Conservation (phyloP, 2,113 vertebrate genomes). For the Edolisoma coerulescens region DNA sequence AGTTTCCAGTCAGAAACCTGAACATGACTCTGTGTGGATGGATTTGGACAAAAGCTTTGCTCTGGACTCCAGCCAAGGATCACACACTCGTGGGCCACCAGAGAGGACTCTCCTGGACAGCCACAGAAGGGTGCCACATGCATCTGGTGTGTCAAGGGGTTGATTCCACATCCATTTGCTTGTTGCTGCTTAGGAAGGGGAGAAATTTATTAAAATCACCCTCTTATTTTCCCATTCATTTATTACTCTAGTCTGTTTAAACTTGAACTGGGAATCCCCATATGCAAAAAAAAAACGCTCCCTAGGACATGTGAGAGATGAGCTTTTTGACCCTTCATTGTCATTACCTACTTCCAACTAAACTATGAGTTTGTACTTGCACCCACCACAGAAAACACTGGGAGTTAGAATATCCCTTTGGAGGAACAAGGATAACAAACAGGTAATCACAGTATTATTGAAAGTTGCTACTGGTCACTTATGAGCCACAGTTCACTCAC, state of each 20-base stretch:
- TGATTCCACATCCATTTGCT: background rate
- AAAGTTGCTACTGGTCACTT: background rate
- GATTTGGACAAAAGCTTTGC: background rate
- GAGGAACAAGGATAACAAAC: background rate
- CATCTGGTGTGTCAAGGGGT: accelerated
- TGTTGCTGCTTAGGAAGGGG: background rate
- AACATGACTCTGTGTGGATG: background rate
- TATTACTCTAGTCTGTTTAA: background rate
- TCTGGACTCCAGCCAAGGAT: background rate
- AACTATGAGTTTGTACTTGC: background rate
- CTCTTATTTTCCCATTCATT: background rate
- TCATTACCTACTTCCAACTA: background rate
- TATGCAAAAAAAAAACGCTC: background rate
- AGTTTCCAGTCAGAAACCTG: background rate
- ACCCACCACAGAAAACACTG: background rate
- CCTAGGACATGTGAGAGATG: accelerated
- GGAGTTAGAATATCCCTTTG: background rate
- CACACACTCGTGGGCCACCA: background rate
- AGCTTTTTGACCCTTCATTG: background rate
- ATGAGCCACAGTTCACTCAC: background rate
- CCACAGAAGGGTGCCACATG: accelerated
- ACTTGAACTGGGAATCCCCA: background rate
- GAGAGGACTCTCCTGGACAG: background rate
- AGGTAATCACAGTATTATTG: background rate
- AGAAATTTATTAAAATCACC: background rate